Percentiles rank a stretch among this genome's conserved stretches.
phyloP scores from a whole-genome alignment of 2,888 invertebrate species.

The Emesis furor region DNA sequence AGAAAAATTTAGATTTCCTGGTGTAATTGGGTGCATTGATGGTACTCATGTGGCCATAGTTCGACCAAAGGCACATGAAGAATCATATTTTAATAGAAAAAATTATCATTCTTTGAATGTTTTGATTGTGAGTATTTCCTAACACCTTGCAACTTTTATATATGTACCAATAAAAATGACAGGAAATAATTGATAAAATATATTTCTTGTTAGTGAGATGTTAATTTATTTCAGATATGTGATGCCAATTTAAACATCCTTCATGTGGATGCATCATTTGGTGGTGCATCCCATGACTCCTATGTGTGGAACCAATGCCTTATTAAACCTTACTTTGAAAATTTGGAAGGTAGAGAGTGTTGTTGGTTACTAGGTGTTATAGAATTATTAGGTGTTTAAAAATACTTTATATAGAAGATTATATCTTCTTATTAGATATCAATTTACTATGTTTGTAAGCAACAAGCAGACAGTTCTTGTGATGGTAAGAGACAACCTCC shows the following conservation, averaged over 20 bases:
- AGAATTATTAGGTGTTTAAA: not conserved
- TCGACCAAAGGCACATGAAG: not conserved
- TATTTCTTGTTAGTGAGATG: too few species aligned
- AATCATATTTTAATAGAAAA: conserved; percentile 15
- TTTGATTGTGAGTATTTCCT: not conserved
- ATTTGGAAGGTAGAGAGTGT: not conserved
- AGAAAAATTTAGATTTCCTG: not conserved
- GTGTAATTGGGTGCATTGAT: conserved; percentile 21
- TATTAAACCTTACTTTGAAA: conserved; percentile 5
- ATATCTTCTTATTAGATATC: too few species aligned
- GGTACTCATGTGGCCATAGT: not conserved
- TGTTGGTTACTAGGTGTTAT: conserved; percentile 5
- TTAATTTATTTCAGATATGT: conserved; percentile 27
- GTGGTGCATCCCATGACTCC: conserved; percentile 25
- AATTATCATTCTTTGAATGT: conserved; percentile 11
- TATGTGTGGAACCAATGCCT: conserved; percentile 1
- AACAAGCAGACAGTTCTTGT: too few species aligned
- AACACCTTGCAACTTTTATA: too few species aligned
- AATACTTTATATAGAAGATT: too few species aligned
- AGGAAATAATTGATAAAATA: too few species aligned
- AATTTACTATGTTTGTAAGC: too few species aligned
- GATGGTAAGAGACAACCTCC: too few species aligned
- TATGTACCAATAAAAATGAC: too few species aligned
- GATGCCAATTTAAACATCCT: conserved; percentile 46
- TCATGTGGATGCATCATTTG: conserved; percentile 44